phyloP scores from a whole-genome alignment of 2,113 vertebrate species.

The Tichodroma muraria region DNA sequence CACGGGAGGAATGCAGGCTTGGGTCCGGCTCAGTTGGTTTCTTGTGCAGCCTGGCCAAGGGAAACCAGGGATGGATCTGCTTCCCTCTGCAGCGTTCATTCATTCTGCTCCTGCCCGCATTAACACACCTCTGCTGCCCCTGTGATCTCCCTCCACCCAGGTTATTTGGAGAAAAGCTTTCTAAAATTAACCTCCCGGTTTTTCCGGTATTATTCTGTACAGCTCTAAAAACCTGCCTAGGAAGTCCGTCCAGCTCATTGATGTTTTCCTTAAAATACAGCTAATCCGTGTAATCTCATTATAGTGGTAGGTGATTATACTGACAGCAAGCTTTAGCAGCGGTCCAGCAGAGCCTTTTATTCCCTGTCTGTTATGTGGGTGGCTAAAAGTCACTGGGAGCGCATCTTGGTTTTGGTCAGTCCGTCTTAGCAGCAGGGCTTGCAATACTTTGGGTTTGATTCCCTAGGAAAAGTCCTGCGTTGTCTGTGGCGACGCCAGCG shows the following conservation, averaged over 20 bases:
- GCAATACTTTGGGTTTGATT: background rate
- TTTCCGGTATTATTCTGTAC: background rate
- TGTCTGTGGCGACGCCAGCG: accelerated
- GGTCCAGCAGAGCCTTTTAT: background rate
- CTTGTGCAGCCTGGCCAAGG: background rate
- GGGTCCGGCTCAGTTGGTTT: background rate
- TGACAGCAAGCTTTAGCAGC: background rate
- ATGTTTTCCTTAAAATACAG: background rate
- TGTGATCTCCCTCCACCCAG: background rate
- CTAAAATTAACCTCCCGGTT: background rate
- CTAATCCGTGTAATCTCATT: constrained; percentile 47
- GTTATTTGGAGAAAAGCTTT: background rate
- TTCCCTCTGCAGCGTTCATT: background rate
- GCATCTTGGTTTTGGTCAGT: accelerated
- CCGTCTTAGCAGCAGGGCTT: background rate
- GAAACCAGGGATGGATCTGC: background rate
- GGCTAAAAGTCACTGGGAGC: background rate
- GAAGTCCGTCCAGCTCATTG: background rate
- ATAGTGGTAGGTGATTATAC: constrained; percentile 6
- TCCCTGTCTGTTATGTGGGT: background rate
- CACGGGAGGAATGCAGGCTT: background rate
- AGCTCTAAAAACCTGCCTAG: background rate
- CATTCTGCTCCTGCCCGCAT: background rate
- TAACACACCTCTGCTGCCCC: background rate
- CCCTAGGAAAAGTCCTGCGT: background rate